Percentiles rank a stretch among this genome's conserved stretches.
phyloP scores from a whole-genome alignment of 2,888 invertebrate genomes.

The Thyatira batis region DNA sequence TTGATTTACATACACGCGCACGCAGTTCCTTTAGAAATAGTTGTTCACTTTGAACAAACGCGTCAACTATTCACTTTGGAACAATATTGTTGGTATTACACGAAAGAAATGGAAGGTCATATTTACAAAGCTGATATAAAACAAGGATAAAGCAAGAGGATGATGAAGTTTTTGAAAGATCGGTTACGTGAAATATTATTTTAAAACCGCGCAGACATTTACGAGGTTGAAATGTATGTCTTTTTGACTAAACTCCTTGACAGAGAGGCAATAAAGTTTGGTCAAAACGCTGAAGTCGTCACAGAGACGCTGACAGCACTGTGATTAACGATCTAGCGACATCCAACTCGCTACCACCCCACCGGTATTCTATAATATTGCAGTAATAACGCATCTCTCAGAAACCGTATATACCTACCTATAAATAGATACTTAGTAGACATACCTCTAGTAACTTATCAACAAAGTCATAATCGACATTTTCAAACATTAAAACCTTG shows the following conservation, averaged over 20 bases:
- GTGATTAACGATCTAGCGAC: conserved; percentile 70
- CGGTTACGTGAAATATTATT: conserved; percentile 50
- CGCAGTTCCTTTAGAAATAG: conserved; percentile 29
- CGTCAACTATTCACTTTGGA: conserved; percentile 17
- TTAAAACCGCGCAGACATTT: conserved; percentile 55
- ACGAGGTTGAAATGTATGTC: conserved; percentile 50
- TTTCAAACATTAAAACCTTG: not conserved
- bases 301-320: conserved; percentile 51
- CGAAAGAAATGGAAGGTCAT: no score
- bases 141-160: no score
- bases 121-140: conserved; percentile 15
- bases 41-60: conserved; percentile 23
- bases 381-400: not conserved
- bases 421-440: no score
- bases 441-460: no score
- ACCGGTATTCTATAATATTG: not conserved
- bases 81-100: conserved; percentile 20
- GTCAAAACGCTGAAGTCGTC: conserved; percentile 52
- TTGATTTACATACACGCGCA: conserved; percentile 43
- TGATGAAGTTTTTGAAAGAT: no score
- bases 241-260: conserved; percentile 56
- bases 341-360: conserved; percentile 30
- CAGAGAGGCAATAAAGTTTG: conserved; percentile 60
- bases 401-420: not conserved
- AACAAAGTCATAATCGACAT: no score